Conservation (phyloP, 1,140 invertebrate species). For the Drosophila micromelanica region DNA sequence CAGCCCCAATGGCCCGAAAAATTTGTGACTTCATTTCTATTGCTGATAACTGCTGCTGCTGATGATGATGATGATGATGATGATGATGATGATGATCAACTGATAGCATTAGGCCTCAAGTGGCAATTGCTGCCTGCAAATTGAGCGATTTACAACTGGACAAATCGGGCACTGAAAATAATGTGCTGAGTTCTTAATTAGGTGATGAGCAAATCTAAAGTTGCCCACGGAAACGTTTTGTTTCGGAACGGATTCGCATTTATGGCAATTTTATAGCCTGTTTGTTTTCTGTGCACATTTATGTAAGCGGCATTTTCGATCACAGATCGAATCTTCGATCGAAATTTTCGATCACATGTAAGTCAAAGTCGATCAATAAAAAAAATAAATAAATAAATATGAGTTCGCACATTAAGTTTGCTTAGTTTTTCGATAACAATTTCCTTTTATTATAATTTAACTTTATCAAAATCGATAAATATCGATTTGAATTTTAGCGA, state of each 20-base stretch:
- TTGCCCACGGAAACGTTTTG: conserved; percentile 24
- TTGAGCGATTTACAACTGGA: conserved; percentile 56
- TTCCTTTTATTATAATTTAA: too few relatives aligned
- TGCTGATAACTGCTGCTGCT: conserved; percentile 28
- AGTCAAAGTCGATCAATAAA: too few relatives aligned
- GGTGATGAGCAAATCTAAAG: conserved; percentile 61
- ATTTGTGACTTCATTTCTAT: conserved; percentile 38
- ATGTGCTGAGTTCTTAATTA: conserved; percentile 49
- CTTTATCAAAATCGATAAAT: too few relatives aligned
- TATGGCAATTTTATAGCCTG: background rate
- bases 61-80: too few relatives aligned
- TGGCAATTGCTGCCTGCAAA: conserved; percentile 57
- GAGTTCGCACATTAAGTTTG: too few relatives aligned
- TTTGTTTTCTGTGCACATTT: background rate
- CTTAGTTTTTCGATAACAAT: too few relatives aligned
- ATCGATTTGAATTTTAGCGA: too few relatives aligned
- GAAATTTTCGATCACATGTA: too few relatives aligned
- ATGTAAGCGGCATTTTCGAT: too few relatives aligned
- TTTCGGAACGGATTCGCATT: background rate
- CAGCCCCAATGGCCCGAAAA: background rate
- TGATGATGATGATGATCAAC: conserved; percentile 9
- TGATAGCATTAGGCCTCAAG: conserved; percentile 53
- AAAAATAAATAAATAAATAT: too few relatives aligned
- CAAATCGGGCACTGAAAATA: background rate
- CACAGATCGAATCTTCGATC: too few relatives aligned